Evolutionary conservation across 1,140 invertebrate genomes (phyloP).

Genomic region (Caenorhabditis latens): DNA sequence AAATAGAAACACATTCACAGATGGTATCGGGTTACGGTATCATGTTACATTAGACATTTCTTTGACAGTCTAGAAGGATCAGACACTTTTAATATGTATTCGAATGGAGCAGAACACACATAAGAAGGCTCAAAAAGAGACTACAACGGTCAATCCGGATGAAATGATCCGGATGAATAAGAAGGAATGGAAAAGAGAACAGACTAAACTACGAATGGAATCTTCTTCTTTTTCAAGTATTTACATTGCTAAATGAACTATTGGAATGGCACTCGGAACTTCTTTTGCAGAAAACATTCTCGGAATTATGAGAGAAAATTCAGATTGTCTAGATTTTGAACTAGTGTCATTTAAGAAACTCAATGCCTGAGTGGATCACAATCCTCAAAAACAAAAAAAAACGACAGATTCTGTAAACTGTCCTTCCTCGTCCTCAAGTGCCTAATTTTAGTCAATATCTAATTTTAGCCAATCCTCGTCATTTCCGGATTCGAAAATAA

Average conservation of each 20-base stretch:
- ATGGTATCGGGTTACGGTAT: constrained; percentile 47
- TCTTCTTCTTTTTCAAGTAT: not conserved
- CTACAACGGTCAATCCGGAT: not conserved
- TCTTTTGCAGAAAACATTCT: not conserved
- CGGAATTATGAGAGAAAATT: not conserved
- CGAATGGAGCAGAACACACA: constrained; percentile 6
- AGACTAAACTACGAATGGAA: not conserved
- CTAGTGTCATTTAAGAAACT: too few species aligned
- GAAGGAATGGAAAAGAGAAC: not conserved
- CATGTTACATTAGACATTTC: not conserved
- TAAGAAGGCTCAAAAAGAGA: not conserved
- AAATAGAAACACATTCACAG: constrained; percentile 31
- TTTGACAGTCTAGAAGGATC: constrained; percentile 32
- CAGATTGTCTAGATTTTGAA: too few species aligned
- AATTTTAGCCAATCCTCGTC: not conserved
- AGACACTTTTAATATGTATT: not conserved
- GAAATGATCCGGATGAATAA: not conserved
- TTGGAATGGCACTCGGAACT: too few species aligned
- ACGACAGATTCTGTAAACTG: too few species aligned
- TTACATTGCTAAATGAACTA: not conserved
- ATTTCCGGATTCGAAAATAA: not conserved
- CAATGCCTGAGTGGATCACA: too few species aligned
- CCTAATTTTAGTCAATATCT: not conserved
- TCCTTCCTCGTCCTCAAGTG: too few species aligned
- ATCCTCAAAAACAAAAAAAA: too few species aligned